Percentiles rank a stretch among this genome's conserved stretches.
Evolutionary conservation across 2,888 invertebrate species (phyloP).

Genomic region (Cybosia mesomella): DNA sequence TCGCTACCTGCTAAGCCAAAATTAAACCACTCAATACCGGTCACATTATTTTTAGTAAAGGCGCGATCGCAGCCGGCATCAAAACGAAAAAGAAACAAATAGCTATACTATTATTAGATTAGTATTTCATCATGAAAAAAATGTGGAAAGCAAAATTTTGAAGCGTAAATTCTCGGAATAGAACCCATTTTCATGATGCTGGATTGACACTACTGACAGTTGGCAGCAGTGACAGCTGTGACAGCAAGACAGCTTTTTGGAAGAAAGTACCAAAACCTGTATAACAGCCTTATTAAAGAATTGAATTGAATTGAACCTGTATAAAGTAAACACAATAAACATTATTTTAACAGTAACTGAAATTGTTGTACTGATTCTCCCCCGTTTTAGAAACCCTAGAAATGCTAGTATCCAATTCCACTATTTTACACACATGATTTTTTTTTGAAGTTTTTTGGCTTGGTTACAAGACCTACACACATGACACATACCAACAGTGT

Average conservation of each 20-base stretch:
- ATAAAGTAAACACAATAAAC: too few species aligned
- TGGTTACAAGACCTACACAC: too few species aligned
- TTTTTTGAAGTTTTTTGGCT: too few species aligned
- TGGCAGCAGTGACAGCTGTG: background rate
- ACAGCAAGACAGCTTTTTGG: background rate
- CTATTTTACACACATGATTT: background rate
- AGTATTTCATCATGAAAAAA: conserved; percentile 43
- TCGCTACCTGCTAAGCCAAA: conserved; percentile 76
- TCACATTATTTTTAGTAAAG: conserved; percentile 82
- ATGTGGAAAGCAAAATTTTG: conserved; percentile 21
- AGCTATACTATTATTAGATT: conserved; percentile 57
- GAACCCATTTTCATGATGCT: conserved; percentile 8
- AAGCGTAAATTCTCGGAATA: conserved; percentile 9
- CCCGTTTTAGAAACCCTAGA: too few species aligned
- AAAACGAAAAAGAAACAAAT: conserved; percentile 74
- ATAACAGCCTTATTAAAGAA: too few species aligned
- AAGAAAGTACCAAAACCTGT: too few species aligned
- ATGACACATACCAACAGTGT: too few species aligned
- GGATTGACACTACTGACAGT: background rate
- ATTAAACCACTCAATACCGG: conserved; percentile 72
- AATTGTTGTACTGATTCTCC: too few species aligned
- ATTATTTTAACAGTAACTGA: too few species aligned
- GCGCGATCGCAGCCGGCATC: conserved; percentile 65
- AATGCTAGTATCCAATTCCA: background rate
- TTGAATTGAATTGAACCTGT: too few species aligned